A percentile compares a stretch with the other conserved stretches of the same genome.
Evolutionary conservation across 2,888 invertebrate genomes (phyloP).

Genomic region (Carabus problematicus): DNA sequence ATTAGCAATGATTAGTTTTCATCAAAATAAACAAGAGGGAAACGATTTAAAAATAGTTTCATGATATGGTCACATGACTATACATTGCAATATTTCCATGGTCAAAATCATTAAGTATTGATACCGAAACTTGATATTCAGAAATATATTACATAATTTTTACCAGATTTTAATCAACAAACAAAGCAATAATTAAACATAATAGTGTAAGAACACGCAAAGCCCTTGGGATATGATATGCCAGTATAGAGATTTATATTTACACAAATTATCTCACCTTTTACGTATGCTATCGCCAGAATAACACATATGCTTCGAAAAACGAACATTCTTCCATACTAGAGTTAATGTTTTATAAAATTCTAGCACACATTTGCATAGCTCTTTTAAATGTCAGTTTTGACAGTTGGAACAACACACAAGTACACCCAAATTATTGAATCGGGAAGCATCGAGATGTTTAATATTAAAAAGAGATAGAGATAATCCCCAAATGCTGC

Average conservation of each 20-base stretch:
- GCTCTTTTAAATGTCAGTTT: conserved; percentile 36
- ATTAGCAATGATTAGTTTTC: not conserved
- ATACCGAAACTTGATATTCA: not conserved
- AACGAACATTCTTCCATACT: conserved; percentile 41
- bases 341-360: conserved; percentile 33
- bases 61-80: conserved; percentile 18
- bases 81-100: conserved; percentile 25
- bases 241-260: conserved; percentile 26
- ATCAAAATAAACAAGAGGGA: conserved; percentile 1
- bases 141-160: not conserved
- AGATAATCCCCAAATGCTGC: too few species aligned
- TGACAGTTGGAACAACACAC: conserved; percentile 41
- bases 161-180: not conserved
- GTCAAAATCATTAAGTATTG: conserved; percentile 19
- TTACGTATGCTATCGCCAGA: conserved; percentile 42
- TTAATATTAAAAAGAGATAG: too few species aligned
- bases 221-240: conserved; percentile 24
- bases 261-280: conserved; percentile 28
- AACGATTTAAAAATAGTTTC: not conserved
- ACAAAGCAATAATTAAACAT: conserved; percentile 15
- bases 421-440: conserved; percentile 42
- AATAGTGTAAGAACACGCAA: conserved; percentile 26
- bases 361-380: conserved; percentile 25
- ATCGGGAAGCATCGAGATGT: conserved; percentile 10
- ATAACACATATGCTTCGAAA: conserved; percentile 37